A percentile compares a stretch with the other conserved stretches of the same genome.
Conservation (phyloP, 2,888 invertebrate species). For the Caenorhabditis sp. region DNA sequence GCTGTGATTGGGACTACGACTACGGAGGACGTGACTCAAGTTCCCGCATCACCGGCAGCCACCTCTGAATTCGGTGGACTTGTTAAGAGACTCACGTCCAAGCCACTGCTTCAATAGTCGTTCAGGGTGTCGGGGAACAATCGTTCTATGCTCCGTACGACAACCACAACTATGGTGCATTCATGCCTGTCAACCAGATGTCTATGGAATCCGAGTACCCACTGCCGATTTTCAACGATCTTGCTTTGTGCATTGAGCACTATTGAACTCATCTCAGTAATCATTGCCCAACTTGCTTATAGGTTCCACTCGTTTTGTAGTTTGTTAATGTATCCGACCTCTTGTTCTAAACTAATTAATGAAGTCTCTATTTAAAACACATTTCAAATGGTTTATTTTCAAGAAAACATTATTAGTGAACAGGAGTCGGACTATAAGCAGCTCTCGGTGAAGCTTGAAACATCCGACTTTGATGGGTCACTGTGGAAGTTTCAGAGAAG, state of each 20-base stretch:
- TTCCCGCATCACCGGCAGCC: slow-evolving; percentile 52
- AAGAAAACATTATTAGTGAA: too few species aligned
- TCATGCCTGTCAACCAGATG: slow-evolving; percentile 51
- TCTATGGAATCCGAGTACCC: slow-evolving; percentile 61
- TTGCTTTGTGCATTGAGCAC: slow-evolving; percentile 63
- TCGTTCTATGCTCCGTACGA: slow-evolving; percentile 5
- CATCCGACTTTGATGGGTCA: background rate
- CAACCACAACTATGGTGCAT: slow-evolving; percentile 46
- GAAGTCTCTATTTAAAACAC: background rate
- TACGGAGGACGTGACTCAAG: slow-evolving; percentile 57
- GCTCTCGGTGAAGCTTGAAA: too few species aligned
- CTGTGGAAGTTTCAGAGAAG: background rate
- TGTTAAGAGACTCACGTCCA: slow-evolving; percentile 39
- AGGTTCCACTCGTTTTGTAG: background rate
- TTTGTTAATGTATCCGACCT: background rate
- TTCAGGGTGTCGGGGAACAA: slow-evolving; percentile 44
- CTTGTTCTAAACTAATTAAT: background rate
- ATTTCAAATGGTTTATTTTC: too few species aligned
- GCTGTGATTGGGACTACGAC: slow-evolving; percentile 30
- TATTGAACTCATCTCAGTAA: slow-evolving; percentile 15
- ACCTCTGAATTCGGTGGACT: slow-evolving; percentile 52
- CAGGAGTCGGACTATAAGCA: too few species aligned
- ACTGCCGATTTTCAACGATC: slow-evolving; percentile 60
- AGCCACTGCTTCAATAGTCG: slow-evolving; percentile 51
- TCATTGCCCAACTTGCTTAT: background rate